phyloP scores from a whole-genome alignment of 2,113 vertebrate species.

The Elephantulus edwardii region DNA sequence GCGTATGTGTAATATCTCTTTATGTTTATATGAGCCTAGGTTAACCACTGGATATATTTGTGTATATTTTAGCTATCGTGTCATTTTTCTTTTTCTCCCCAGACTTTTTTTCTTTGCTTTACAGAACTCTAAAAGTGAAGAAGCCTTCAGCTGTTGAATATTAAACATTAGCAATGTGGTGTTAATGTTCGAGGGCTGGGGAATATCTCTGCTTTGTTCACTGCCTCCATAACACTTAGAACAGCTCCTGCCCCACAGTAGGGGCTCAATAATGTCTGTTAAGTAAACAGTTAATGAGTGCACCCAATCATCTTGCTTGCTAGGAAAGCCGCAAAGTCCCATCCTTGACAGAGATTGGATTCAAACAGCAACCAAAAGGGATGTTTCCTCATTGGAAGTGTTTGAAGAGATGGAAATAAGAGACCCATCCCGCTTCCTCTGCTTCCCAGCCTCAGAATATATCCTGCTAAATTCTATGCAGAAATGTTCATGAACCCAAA shows the following conservation, averaged over 20 bases:
- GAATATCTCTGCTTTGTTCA: conserved; percentile 17
- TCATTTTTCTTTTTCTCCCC: conserved; percentile 9
- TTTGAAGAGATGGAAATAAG: conserved; percentile 11
- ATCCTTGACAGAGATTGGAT: not conserved
- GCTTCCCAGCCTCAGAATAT: not conserved
- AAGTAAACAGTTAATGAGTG: not conserved
- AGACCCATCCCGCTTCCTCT: not conserved
- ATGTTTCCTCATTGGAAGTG: conserved; percentile 22
- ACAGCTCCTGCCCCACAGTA: not conserved
- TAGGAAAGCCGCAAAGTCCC: conserved; percentile 10
- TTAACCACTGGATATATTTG: not conserved
- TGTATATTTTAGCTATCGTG: conserved; percentile 16
- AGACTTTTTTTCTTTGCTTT: conserved; percentile 43
- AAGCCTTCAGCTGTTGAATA: not conserved
- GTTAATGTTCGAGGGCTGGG: not conserved
- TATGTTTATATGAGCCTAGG: not conserved
- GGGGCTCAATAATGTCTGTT: not conserved
- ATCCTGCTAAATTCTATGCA: not conserved
- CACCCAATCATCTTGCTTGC: not conserved
- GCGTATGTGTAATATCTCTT: not conserved
- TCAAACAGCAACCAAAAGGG: not conserved
- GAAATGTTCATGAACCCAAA: not conserved
- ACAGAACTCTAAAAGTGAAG: conserved; percentile 34
- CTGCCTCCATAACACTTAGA: not conserved
- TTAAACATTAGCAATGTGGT: conserved; percentile 10